phyloP scores from a whole-genome alignment of 2,888 invertebrate genomes.

The Drosophila prostipennis region DNA sequence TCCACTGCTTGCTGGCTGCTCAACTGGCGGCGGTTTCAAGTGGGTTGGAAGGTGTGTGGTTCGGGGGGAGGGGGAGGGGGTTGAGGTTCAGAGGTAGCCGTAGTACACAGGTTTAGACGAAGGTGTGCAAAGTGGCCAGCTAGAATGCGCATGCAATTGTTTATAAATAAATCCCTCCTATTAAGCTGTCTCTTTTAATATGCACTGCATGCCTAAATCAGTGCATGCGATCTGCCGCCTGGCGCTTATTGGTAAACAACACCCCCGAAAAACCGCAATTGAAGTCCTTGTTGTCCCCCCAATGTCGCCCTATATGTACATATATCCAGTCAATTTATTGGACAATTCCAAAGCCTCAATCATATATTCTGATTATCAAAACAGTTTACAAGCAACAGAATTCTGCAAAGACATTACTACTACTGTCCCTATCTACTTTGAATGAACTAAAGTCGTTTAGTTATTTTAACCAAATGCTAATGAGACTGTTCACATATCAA shows the following conservation, averaged over 20 bases:
- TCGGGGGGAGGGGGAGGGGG: not conserved
- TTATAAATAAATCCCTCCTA: constrained; percentile 37
- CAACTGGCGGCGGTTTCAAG: constrained; percentile 8
- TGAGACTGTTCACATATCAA: too few relatives aligned
- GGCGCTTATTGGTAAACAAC: constrained; percentile 13
- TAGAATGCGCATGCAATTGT: constrained; percentile 35
- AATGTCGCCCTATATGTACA: not conserved
- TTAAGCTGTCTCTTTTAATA: constrained; percentile 30
- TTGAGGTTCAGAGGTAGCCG: not conserved
- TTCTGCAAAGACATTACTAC: too few relatives aligned
- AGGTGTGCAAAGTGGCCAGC: constrained; percentile 33
- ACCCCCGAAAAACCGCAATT: not conserved
- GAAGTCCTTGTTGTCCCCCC: constrained; percentile 4
- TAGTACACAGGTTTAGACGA: constrained; percentile 14
- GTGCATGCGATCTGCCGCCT: constrained; percentile 13
- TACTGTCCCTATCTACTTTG: too few relatives aligned
- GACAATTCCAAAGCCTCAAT: not conserved
- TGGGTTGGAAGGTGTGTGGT: not conserved
- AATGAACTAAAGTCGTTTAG: too few relatives aligned
- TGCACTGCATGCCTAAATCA: constrained; percentile 19
- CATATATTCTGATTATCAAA: not conserved
- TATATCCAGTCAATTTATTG: not conserved
- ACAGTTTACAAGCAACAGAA: not conserved
- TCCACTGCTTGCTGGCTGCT: constrained; percentile 7
- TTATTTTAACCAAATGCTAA: too few relatives aligned